These are phyloP conservation scores for Drosophila vallismaia DNA, from an alignment of 2,888 invertebrate genomes.

Conservation along the genomic window DNA sequence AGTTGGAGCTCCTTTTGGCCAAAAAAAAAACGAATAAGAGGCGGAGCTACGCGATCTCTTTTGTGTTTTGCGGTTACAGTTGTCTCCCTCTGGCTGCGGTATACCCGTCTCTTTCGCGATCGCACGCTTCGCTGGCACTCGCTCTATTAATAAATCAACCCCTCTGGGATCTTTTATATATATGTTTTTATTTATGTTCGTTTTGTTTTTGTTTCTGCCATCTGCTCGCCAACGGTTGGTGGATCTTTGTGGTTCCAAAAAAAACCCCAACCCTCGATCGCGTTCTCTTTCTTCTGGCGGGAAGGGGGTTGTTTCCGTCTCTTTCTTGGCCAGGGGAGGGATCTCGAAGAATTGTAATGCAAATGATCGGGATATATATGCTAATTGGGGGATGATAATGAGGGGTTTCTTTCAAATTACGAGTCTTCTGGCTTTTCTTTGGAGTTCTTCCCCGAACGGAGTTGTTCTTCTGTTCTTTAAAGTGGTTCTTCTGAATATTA, in stretches of 20 bases:
- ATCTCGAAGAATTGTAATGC: slow-evolving; percentile 8
- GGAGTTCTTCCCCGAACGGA: too few relatives aligned
- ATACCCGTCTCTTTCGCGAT: slow-evolving; percentile 20
- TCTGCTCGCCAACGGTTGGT: slow-evolving; percentile 41
- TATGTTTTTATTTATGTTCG: neutral
- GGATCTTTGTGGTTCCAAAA: slow-evolving; percentile 18
- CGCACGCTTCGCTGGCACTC: slow-evolving; percentile 46
- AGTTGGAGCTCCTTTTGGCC: neutral
- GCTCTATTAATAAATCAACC: slow-evolving; percentile 72
- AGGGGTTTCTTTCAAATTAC: neutral
- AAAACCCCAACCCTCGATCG: slow-evolving; percentile 11
- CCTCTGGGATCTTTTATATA: slow-evolving; percentile 25
- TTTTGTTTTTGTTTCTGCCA: slow-evolving; percentile 5
- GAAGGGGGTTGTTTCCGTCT: neutral
- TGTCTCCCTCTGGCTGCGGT: slow-evolving; percentile 13
- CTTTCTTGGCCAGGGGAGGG: slow-evolving; percentile 14
- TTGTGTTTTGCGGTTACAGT: slow-evolving; percentile 1
- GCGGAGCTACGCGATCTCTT: slow-evolving; percentile 31
- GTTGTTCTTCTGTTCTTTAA: too few relatives aligned
- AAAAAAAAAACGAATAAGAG: neutral
- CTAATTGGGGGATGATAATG: slow-evolving; percentile 20
- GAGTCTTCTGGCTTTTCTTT: neutral
- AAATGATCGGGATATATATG: slow-evolving; percentile 11
- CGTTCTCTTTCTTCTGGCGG: neutral
- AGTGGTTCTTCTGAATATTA: too few relatives aligned